phyloP scores from a whole-genome alignment of 2,113 vertebrate species.

The Dromaius novaehollandiae region DNA sequence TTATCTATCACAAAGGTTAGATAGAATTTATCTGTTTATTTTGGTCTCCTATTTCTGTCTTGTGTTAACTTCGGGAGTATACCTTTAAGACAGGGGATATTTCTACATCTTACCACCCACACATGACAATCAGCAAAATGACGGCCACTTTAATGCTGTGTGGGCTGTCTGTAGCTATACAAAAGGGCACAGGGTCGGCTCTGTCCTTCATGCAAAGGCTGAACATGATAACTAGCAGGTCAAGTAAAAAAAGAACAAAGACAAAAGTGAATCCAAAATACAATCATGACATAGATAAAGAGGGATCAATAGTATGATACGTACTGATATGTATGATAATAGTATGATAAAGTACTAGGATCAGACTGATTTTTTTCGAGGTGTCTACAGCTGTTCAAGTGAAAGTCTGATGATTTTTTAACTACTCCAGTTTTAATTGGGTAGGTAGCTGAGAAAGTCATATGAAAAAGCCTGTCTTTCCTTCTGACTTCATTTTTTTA shows the following conservation, averaged over 20 bases:
- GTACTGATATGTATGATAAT: neutral
- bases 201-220: neutral
- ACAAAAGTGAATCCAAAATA: neutral
- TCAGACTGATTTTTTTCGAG: neutral
- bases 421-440: neutral
- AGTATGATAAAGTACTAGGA: neutral
- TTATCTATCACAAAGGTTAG: neutral
- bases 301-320: neutral
- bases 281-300: neutral
- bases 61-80: neutral
- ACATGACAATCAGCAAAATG: neutral
- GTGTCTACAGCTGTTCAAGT: neutral
- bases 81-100: neutral
- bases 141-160: neutral
- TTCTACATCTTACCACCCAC: neutral
- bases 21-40: neutral
- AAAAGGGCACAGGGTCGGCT: neutral
- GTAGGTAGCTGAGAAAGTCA: neutral
- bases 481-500: neutral
- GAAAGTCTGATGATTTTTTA: constrained; percentile 7
- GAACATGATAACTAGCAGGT: neutral
- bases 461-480: neutral
- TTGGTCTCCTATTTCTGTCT: neutral
- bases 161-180: neutral
- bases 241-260: neutral